These are phyloP conservation scores for Philereme vetulata DNA, from an alignment of 2,888 invertebrate genomes.

Conservation along the genomic window DNA sequence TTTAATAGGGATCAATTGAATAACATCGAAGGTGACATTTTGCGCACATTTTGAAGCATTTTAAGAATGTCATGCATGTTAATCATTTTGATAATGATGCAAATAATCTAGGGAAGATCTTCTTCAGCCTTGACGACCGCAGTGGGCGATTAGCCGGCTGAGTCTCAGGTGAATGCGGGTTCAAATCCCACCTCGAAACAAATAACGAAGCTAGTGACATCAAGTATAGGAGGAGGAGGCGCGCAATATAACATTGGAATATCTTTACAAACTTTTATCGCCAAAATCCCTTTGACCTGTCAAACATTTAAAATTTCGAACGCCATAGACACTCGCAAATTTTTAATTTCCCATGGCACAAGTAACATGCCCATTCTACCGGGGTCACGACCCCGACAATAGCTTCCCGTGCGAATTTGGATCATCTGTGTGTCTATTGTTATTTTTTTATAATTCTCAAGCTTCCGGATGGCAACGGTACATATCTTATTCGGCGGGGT, in stretches of 20 bases:
- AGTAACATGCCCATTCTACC: conserved; percentile 40
- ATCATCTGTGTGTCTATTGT: conserved; percentile 73
- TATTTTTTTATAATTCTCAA: conserved; percentile 58
- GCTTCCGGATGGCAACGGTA: conserved; percentile 52
- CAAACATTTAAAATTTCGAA: conserved; percentile 40
- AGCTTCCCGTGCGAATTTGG: conserved; percentile 71
- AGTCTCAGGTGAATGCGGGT: no score
- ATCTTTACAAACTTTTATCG: no score
- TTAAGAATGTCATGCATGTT: no score
- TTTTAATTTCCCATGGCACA: conserved; percentile 34
- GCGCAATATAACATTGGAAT: no score
- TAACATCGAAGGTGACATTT: no score
- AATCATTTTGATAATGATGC: neutral
- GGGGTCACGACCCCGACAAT: conserved; percentile 61
- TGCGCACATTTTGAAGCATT: no score
- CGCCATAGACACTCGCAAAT: conserved; percentile 32
- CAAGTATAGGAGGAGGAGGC: no score
- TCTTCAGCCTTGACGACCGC: no score
- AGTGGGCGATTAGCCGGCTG: no score
- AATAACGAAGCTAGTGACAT: no score
- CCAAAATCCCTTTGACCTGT: conserved; percentile 21
- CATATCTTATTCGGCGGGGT: conserved; percentile 38
- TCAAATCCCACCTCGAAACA: no score
- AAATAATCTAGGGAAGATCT: neutral
- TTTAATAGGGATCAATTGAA: no score